Percentiles rank a stretch among this genome's conserved stretches.
Conservation (phyloP, 2,888 invertebrate genomes). For the Tipula helvola region DNA sequence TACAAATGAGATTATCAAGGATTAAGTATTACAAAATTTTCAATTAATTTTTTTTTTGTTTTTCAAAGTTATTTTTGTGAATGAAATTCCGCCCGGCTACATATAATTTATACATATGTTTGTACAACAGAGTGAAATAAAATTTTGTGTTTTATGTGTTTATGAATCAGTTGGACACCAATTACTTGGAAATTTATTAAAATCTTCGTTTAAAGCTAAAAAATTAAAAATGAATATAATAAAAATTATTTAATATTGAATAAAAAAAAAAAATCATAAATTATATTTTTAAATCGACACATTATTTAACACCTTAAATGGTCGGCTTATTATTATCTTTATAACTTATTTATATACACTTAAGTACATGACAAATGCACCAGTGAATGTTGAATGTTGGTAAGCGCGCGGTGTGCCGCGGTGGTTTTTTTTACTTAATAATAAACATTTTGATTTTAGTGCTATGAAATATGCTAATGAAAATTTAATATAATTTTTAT, state of each 20-base stretch:
- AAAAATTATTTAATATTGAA: background rate
- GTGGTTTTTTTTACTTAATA: background rate
- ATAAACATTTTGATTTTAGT: background rate
- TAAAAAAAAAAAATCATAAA: background rate
- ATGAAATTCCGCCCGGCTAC: background rate
- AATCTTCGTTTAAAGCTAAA: background rate
- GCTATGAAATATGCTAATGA: background rate
- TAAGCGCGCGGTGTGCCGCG: background rate
- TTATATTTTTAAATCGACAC: background rate
- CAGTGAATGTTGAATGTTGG: background rate
- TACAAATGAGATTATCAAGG: background rate
- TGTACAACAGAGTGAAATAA: background rate
- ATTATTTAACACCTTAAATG: conserved; percentile 4
- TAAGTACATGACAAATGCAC: background rate
- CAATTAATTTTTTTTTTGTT: background rate
- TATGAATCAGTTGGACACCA: conserved; percentile 4
- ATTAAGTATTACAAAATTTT: background rate
- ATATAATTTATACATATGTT: background rate
- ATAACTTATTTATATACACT: background rate
- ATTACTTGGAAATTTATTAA: background rate
- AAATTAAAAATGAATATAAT: background rate
- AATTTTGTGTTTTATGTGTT: background rate
- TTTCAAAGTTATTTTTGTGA: background rate
- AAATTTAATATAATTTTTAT: conserved; percentile 4
- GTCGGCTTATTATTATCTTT: background rate